Base-by-base conservation (phyloP, 2,888 invertebrate species). In the Harpalus rufipes region DNA sequence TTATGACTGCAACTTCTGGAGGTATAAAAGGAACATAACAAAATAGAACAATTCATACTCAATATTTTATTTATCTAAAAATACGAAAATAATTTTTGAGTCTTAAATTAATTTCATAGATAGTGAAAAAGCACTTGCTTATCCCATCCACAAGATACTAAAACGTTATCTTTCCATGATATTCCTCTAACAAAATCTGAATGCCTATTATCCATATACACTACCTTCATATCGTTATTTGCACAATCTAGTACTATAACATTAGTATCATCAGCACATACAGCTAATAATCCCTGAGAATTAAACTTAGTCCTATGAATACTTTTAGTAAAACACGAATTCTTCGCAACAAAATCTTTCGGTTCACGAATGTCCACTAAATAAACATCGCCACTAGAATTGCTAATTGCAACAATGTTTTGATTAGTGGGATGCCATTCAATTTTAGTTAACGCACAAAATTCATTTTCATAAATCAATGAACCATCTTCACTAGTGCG, bases 141-240 rank as follows among this genome's bases (percentile, higher is more conserved):
- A 88, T 93, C 93, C 92, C 94, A 94, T 14, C 93, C 93, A 89
- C 94, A 94, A 3, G 93, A 92, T 86, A 92, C 92, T 84, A 94
- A 90, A 80, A 90, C 89, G 65, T 90, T 89, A 59, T 92, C 89
- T 85, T 89, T 88, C 94, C 94, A 94, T 4, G 92, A 91, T 14
- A 94, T 87, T 58, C 93, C 93, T 86, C 93, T 91, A 10, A 94
- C 93, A 88, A 93, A 92, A 87, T 92, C 93, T 21, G 85, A 87
- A 88, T 94, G 94, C 25, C 89, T 87, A 21, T 89, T 88, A 88
- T 92, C 91, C 86, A 90, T 90, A 87, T 92, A 93, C 85, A 91
- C 86, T 16, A 88, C 87, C 81, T 89, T 87, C 51, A 91, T 88
- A 58, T 90, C 87, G 51, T 89, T 88, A 44, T 89, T 88, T 81